Conservation (phyloP, 2,888 invertebrate genomes). For the Brachylomia viminalis region DNA sequence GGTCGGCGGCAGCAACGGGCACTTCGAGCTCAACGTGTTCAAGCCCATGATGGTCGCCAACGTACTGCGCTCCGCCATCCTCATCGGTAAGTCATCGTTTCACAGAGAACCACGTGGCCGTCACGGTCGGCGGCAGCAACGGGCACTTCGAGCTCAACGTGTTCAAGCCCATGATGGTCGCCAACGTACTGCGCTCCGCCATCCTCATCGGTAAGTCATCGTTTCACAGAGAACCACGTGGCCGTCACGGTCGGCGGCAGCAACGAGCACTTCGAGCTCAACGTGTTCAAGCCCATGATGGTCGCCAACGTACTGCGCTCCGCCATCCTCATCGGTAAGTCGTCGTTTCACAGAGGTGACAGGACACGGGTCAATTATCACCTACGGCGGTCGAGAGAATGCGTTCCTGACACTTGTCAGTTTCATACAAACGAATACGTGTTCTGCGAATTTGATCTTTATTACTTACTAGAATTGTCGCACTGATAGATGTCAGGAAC, state of each 20-base stretch:
- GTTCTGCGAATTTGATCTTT: no score
- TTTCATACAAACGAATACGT: no score
- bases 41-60: constrained; percentile 99
- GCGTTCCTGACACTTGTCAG: no score
- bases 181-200: constrained; percentile 97
- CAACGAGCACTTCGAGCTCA: constrained; percentile 99
- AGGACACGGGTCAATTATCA: neutral
- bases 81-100: constrained; percentile 94
- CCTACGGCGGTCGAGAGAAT: no score
- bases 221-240: no score
- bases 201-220: constrained; percentile 94
- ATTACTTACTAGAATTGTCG: no score
- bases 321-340: constrained; percentile 94
- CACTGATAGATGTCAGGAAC: no score
- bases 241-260: constrained; percentile 97
- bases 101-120: constrained; percentile 99
- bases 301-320: constrained; percentile 98
- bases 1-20: constrained; percentile 98
- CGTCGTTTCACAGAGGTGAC: no score
- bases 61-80: constrained; percentile 96
- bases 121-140: constrained; percentile 97
- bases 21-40: constrained; percentile 99
- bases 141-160: constrained; percentile 99
- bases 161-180: constrained; percentile 99
- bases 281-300: constrained; percentile 99